Evolutionary conservation across 1,140 invertebrate genomes (phyloP), one percentile per base, ranked within the genome.

Genomic region (Brachionus plicatilis): DNA sequence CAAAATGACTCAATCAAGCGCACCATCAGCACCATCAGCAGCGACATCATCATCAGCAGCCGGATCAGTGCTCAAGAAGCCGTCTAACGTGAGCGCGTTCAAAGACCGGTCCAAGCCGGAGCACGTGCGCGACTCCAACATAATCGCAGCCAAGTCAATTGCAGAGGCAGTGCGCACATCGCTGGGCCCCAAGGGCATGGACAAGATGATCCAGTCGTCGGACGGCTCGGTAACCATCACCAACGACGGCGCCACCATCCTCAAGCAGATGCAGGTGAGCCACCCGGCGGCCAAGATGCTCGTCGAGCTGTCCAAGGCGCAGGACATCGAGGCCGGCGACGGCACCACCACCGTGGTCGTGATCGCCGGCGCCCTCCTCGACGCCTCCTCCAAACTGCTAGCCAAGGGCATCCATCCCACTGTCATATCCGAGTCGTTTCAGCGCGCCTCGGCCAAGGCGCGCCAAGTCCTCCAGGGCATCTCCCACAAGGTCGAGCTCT

Each of bases 181-280:
- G 91, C 91, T 99, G 87, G 98, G 98, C 17, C 98, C 98, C 33
- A 92, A 95, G 86, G 98, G 98, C 86, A 99, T 99, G 98, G 98
- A 99, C 88, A 99, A 99, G 93, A 99, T 99, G 94, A 99, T 99
- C 86, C 97, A 99, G 92, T 92, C 95, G 68, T 92, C 92, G 14
- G 97, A 97, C 92, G 97, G 97, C 9, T 96, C 98, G 92, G 98
- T 99, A 0, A 99, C 96, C 9, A 99, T 99, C 84, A 99, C 97
- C 66, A 99, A 99, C 92, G 98, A 99, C 92, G 98, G 98, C 85
- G 98, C 98, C 33, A 99, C 98, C 33, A 99, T 99, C 91, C 90
- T 99, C 50, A 98, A 99, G 90, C 94, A 99, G 91, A 99, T 99
- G 94, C 96, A 96, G 91, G 96, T 99, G 9, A 91, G 97, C 86